Evolutionary conservation across 2,888 invertebrate species (phyloP).

Genomic region (Aromia moschata): DNA sequence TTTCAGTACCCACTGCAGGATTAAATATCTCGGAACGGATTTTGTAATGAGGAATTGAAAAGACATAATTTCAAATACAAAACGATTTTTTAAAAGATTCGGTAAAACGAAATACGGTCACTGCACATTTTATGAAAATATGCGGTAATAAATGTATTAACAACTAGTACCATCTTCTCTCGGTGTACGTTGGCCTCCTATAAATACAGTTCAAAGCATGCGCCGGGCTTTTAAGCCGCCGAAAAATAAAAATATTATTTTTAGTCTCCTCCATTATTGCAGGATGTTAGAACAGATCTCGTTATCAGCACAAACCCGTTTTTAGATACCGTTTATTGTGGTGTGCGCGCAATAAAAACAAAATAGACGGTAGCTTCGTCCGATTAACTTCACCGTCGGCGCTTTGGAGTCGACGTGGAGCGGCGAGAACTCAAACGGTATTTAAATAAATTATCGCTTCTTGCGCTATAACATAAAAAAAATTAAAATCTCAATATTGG

Average conservation of each 20-base stretch:
- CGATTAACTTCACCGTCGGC: neutral
- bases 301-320: slow-evolving; percentile 7
- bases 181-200: too few relatives aligned
- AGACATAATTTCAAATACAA: too few relatives aligned
- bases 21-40: too few relatives aligned
- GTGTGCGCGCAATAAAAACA: neutral
- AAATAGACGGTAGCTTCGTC: slow-evolving; percentile 2
- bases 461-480: slow-evolving; percentile 5
- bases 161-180: too few relatives aligned
- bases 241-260: neutral
- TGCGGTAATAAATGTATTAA: too few relatives aligned
- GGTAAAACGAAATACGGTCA: too few relatives aligned
- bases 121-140: too few relatives aligned
- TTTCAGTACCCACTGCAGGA: too few relatives aligned
- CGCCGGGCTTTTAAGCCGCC: neutral
- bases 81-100: too few relatives aligned
- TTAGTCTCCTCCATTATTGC: neutral
- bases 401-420: neutral
- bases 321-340: neutral
- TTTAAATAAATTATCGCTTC: slow-evolving; percentile 17
- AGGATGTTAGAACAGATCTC: neutral
- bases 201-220: too few relatives aligned
- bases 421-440: slow-evolving; percentile 16
- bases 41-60: too few relatives aligned
- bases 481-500: neutral